A percentile compares a stretch with the other conserved stretches of the same genome.
These are phyloP conservation scores for Therioaphis trifolii DNA, from an alignment of 2,888 invertebrate species.

Conservation along the genomic window DNA sequence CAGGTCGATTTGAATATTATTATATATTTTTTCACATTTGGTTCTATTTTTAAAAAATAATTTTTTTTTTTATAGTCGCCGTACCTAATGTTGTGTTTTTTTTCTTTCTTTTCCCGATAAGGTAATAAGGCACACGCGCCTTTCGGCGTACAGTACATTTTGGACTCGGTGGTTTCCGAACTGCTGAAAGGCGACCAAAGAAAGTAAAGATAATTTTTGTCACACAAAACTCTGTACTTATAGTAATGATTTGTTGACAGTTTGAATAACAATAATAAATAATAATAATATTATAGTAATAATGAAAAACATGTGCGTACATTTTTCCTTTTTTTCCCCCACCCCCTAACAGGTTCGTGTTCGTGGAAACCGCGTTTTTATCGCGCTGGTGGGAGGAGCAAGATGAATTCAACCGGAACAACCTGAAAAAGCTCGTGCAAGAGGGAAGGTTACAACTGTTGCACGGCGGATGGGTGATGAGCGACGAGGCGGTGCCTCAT, in stretches of 20 bases:
- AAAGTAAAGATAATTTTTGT: constrained; percentile 68
- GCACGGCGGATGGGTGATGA: constrained; percentile 69
- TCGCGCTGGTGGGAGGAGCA: constrained; percentile 71
- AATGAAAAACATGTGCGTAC: not conserved
- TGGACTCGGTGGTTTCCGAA: constrained; percentile 71
- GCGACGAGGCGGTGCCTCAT: constrained; percentile 69
- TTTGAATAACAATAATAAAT: no score
- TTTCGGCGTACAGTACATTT: constrained; percentile 71
- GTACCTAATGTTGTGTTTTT: no score
- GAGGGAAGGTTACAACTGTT: constrained; percentile 67
- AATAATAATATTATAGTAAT: no score
- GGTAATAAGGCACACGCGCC: constrained; percentile 67
- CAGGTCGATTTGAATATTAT: not conserved
- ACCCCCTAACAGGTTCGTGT: constrained; percentile 72
- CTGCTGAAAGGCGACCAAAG: constrained; percentile 69
- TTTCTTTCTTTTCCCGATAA: constrained; percentile 63
- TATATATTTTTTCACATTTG: no score
- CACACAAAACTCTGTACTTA: no score
- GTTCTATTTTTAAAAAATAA: no score
- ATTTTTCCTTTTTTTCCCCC: not conserved
- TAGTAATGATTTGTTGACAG: no score
- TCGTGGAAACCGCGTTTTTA: constrained; percentile 72
- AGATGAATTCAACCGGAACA: constrained; percentile 67
- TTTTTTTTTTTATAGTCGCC: no score
- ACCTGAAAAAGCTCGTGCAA: constrained; percentile 69